Evolutionary conservation across 2,888 invertebrate genomes (phyloP), one percentile per base, ranked within the genome.

Genomic region (Dermolepida albohirtum): DNA sequence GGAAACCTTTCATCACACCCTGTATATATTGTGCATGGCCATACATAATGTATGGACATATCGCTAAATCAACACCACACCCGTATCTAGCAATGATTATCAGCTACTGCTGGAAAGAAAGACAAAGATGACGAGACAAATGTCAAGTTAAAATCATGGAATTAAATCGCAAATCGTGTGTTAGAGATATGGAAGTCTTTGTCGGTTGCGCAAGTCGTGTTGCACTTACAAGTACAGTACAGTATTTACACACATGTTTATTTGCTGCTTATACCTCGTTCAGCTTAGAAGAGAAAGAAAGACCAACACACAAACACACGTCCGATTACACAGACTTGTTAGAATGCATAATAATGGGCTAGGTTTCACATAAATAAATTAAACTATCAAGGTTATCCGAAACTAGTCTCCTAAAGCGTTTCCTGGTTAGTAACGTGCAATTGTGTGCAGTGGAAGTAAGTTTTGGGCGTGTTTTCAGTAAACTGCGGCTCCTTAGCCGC

Each of bases 351-450:
- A 79, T 80, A 79, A 80, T 79, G 79, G 79, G 80, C 75, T 80
- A 78, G 79, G 79, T 80, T 78, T 79, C 78, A 76, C 78, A 79
- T 80, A 80, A 80, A 80, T 79, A 79, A 79, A 80, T 79, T 78
- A 78, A 79, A 78, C 76, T 75, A 76, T 77, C 80, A 80, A 80
- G 80, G 80, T 79, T 79, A 79, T 78, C 80, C 79, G 71, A 80
- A 80, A 80, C 79, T 79, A 77, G 79, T 78, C 75, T 74, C 77
- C 78, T 74, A 78, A 77, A 78, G 74, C 71, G 68, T 76, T 76
- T 76, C 76, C 76, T 76, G 74, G 73, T 75, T 71, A 73, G 71
- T 70, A 71, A 71, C 74, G 70, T 72, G 75, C 64, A 54, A 55
- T 54, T 68, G 63, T 69, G 70, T 59, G 47, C 59, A 11, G 52